phyloP scores from a whole-genome alignment of 1,140 invertebrate species.

The Conus ventricosus region DNA sequence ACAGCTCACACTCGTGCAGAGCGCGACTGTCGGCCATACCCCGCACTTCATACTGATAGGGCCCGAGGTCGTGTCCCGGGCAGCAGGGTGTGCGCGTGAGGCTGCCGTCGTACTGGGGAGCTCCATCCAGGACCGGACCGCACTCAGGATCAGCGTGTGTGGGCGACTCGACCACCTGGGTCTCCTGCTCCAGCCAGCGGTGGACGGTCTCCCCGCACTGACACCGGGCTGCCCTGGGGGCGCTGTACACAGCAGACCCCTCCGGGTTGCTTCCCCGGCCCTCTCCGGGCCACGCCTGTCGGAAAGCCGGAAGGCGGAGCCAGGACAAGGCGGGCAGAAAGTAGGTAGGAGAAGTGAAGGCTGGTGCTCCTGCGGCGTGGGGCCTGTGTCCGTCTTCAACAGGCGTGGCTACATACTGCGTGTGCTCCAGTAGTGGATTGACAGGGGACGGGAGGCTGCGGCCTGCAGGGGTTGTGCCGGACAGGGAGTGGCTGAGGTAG shows the following conservation, averaged over 20 bases:
- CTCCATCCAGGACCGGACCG: constrained; percentile 20
- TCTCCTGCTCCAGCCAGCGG: not conserved
- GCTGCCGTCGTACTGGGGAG: not conserved
- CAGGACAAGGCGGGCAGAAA: constrained; percentile 35
- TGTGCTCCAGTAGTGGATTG: constrained; percentile 25
- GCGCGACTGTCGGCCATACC: not conserved
- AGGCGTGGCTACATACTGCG: constrained; percentile 26
- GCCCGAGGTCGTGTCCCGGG: not conserved
- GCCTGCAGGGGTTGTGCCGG: not conserved
- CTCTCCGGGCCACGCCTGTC: constrained; percentile 13
- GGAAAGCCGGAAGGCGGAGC: constrained; percentile 20
- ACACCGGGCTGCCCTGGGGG: not conserved
- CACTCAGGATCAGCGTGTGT: constrained; percentile 16
- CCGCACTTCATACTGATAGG: not conserved
- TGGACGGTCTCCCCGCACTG: constrained; percentile 14
- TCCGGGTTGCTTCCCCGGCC: not conserved
- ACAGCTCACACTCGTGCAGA: too few relatives aligned
- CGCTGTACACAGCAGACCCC: not conserved
- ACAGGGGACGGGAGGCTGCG: constrained; percentile 15
- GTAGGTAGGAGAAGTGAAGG: constrained; percentile 29
- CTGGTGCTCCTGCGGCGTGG: not conserved
- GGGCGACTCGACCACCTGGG: not conserved
- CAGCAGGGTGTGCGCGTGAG: not conserved
- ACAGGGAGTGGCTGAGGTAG: constrained; percentile 23
- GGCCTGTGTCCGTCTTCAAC: not conserved